Evolutionary conservation across 1,140 invertebrate genomes (phyloP).

Genomic region (Cydia pomonella): DNA sequence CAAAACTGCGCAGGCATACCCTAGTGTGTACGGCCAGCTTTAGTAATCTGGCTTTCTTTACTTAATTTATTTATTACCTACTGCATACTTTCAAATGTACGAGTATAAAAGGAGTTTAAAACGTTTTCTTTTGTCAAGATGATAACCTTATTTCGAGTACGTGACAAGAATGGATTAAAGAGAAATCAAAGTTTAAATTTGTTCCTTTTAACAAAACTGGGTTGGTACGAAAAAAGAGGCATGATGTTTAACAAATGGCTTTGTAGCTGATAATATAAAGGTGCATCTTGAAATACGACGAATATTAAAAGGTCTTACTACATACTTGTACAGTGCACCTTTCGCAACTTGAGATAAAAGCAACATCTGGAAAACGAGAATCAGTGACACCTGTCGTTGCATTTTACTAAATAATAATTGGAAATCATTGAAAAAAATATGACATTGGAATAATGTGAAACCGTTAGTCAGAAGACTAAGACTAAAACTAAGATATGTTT

Average conservation of each 20-base stretch:
- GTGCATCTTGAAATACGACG: not conserved
- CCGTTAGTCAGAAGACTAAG: not conserved
- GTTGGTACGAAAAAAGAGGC: not conserved
- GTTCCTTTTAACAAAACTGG: not conserved
- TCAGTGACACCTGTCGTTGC: constrained; percentile 15
- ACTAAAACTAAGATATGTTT: not conserved
- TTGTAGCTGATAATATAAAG: not conserved
- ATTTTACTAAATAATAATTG: not conserved
- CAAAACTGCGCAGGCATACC: too few species aligned
- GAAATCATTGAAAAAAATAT: not conserved
- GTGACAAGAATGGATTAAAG: constrained; percentile 30
- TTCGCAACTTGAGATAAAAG: not conserved
- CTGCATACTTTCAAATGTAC: not conserved
- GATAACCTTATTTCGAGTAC: constrained; percentile 17
- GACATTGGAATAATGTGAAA: not conserved
- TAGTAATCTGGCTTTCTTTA: not conserved
- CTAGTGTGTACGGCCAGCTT: too few species aligned
- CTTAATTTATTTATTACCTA: not conserved
- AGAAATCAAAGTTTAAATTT: not conserved
- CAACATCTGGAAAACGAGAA: constrained; percentile 21
- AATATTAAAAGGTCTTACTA: not conserved
- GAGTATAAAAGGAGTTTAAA: constrained; percentile 5
- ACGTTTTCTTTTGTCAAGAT: constrained; percentile 10
- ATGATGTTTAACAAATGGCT: not conserved
- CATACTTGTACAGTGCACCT: not conserved